Conservation (phyloP, 2,113 vertebrate genomes). For the Polyodon spathula region DNA sequence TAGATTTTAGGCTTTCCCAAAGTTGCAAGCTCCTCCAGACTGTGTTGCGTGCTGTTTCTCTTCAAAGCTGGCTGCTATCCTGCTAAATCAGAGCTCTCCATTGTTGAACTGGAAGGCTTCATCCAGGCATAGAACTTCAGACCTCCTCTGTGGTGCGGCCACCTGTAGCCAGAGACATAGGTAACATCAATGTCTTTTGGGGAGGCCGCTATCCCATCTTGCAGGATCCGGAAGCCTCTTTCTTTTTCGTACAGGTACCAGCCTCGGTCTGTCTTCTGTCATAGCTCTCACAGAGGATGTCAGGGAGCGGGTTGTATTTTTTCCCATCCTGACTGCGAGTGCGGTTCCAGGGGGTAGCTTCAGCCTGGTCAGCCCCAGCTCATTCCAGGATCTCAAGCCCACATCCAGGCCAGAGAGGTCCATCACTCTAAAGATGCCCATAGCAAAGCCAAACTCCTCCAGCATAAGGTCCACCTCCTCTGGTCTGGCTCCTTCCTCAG, state of each 20-base stretch:
- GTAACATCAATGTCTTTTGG: too few species aligned
- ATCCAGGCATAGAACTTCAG: too few species aligned
- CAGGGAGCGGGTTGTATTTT: slow-evolving; percentile 76
- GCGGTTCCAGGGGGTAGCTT: slow-evolving; percentile 34
- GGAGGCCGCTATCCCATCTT: too few species aligned
- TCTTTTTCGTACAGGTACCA: slow-evolving; percentile 84
- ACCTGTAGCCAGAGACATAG: slow-evolving; percentile 77
- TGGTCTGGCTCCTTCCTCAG: slow-evolving; percentile 79
- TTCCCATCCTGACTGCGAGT: slow-evolving; percentile 40
- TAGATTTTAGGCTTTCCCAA: too few species aligned
- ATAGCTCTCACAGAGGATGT: slow-evolving; percentile 74
- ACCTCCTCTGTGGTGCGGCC: slow-evolving; percentile 76
- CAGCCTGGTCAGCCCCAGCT: slow-evolving; percentile 43
- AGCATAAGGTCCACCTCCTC: slow-evolving; percentile 66
- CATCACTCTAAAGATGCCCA: slow-evolving; percentile 74
- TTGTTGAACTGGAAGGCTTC: slow-evolving; percentile 72
- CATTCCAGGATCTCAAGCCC: slow-evolving; percentile 70
- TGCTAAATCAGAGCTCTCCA: slow-evolving; percentile 60
- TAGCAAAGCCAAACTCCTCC: slow-evolving; percentile 79
- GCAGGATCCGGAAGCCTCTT: too few species aligned
- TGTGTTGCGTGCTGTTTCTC: too few species aligned
- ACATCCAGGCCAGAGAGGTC: slow-evolving; percentile 84
- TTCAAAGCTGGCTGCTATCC: slow-evolving; percentile 63
- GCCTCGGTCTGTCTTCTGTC: slow-evolving; percentile 75
- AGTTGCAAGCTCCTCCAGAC: too few species aligned